These are phyloP conservation scores for Enteromius anoplus DNA, from an alignment of 2,797 vertebrate species.

Conservation along the genomic window DNA sequence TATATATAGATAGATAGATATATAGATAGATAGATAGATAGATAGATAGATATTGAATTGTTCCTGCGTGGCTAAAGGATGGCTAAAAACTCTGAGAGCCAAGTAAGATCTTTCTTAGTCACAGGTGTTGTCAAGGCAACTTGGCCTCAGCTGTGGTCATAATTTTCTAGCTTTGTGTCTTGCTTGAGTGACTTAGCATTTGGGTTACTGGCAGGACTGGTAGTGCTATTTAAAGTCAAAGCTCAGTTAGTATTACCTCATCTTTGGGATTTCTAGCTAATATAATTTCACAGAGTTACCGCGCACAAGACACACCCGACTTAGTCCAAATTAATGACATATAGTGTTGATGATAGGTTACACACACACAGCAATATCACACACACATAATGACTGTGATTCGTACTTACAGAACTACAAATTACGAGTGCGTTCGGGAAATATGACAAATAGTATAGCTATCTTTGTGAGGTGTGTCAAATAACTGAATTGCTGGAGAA, in stretches of 20 bases:
- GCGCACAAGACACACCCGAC: neutral
- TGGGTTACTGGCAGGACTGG: conserved; percentile 27
- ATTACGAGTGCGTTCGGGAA: neutral
- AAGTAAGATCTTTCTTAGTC: conserved; percentile 30
- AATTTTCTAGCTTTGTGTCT: conserved; percentile 47
- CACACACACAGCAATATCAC: neutral
- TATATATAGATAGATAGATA: no score
- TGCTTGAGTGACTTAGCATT: conserved; percentile 49
- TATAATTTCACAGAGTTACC: neutral
- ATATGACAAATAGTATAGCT: neutral
- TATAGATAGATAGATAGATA: no score
- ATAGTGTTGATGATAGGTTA: neutral
- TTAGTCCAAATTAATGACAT: neutral
- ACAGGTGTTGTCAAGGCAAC: conserved; percentile 61
- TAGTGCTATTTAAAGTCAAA: neutral
- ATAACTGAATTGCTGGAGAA: neutral
- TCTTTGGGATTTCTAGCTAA: neutral
- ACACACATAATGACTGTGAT: neutral
- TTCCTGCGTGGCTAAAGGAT: conserved; percentile 14
- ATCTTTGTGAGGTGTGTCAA: neutral
- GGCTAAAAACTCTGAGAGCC: conserved; percentile 7
- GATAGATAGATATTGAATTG: no score
- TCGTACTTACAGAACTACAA: neutral
- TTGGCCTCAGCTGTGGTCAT: conserved; percentile 50
- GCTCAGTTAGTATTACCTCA: neutral